Conservation (phyloP, 2,888 invertebrate genomes). For the Meteorus colon region DNA sequence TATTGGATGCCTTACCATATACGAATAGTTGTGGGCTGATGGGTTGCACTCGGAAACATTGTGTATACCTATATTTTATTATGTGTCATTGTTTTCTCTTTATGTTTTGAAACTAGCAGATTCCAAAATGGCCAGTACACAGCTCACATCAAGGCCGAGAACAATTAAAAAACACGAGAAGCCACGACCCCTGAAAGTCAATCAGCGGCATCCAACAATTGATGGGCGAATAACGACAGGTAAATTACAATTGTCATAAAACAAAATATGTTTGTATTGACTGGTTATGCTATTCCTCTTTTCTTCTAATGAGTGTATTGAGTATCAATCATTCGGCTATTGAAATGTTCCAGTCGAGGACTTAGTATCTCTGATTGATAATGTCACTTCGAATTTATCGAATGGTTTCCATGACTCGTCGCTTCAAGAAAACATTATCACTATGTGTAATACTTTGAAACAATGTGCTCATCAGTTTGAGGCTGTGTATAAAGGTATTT, state of each 20-base stretch:
- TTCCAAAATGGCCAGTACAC: slow-evolving; percentile 66
- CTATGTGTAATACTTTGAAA: slow-evolving; percentile 87
- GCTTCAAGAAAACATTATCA: slow-evolving; percentile 83
- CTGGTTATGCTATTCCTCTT: too few species aligned
- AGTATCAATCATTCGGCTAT: slow-evolving; percentile 13
- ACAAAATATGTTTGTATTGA: not conserved
- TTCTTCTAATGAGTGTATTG: not conserved
- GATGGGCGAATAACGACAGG: slow-evolving; percentile 70
- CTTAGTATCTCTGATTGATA: slow-evolving; percentile 87
- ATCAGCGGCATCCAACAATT: slow-evolving; percentile 68
- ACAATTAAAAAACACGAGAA: slow-evolving; percentile 84
- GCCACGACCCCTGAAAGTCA: slow-evolving; percentile 81
- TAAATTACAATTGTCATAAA: slow-evolving; percentile 46
- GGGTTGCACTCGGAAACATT: not conserved
- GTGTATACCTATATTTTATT: not conserved
- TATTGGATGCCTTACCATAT: not conserved
- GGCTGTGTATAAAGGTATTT: slow-evolving; percentile 81
- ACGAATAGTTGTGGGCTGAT: not conserved
- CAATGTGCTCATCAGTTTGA: slow-evolving; percentile 85
- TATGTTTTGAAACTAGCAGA: slow-evolving; percentile 15
- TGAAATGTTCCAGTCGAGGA: slow-evolving; percentile 76
- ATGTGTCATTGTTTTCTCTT: not conserved
- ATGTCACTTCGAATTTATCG: slow-evolving; percentile 84
- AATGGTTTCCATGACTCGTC: slow-evolving; percentile 83
- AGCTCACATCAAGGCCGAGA: slow-evolving; percentile 70